These are phyloP conservation scores for Pristis pectinata DNA, from an alignment of 2,797 vertebrate species.

Conservation along the genomic window DNA sequence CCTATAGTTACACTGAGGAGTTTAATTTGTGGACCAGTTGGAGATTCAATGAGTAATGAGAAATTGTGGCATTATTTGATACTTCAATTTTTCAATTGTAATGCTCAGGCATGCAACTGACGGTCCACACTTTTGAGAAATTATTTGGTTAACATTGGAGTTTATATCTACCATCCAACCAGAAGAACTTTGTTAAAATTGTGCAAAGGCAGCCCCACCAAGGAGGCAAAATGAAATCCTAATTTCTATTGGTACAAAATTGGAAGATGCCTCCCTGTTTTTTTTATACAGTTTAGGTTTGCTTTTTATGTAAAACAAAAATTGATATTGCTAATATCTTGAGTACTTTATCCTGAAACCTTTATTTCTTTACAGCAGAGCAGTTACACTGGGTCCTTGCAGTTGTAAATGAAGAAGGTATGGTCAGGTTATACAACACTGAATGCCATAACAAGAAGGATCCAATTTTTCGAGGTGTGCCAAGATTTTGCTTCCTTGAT, in stretches of 20 bases:
- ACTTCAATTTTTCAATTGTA: not conserved
- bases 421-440: constrained; percentile 82
- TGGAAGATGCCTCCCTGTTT: not conserved
- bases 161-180: not conserved
- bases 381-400: constrained; percentile 66
- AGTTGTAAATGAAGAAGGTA: constrained; percentile 88
- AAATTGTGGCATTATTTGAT: not conserved
- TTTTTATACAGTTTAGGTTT: not conserved
- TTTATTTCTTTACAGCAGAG: not conserved
- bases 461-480: constrained; percentile 72
- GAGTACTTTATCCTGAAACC: not conserved
- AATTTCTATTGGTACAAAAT: not conserved
- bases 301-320: not conserved
- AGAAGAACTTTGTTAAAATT: not conserved
- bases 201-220: too few species aligned
- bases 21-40: not conserved
- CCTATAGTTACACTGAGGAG: not conserved
- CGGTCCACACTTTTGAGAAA: not conserved
- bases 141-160: not conserved
- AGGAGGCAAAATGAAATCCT: not conserved
- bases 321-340: not conserved
- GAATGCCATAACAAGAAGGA: constrained; percentile 56
- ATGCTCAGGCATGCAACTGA: not conserved
- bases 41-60: not conserved
- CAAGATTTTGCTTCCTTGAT: not conserved